These are phyloP conservation scores for Sipha maydis DNA, from an alignment of 2,888 invertebrate genomes.

Conservation along the genomic window DNA sequence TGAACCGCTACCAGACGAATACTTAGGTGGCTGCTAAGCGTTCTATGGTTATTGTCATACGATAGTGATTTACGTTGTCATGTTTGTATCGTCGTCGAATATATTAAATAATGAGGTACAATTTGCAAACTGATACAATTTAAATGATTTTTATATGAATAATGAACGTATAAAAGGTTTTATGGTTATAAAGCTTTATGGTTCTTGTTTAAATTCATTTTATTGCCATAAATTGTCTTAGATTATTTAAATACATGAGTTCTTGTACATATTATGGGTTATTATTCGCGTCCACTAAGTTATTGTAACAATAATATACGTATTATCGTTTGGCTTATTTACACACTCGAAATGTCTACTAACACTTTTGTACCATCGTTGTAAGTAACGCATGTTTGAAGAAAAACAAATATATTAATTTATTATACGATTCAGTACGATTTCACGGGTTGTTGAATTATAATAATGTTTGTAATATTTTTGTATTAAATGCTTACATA, in stretches of 20 bases:
- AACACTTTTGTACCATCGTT: background rate
- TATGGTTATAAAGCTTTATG: background rate
- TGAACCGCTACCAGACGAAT: background rate
- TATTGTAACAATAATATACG: background rate
- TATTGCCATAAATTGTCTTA: background rate
- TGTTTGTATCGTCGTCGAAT: background rate
- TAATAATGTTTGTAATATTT: background rate
- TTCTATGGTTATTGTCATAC: background rate
- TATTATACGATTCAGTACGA: background rate
- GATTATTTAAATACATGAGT: background rate
- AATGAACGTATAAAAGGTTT: background rate
- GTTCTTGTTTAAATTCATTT: slow-evolving; percentile 1
- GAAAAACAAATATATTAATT: background rate
- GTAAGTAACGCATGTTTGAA: background rate
- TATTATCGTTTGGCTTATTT: background rate
- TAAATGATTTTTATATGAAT: too few relatives aligned
- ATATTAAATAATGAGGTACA: background rate
- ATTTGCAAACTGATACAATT: background rate
- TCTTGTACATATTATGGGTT: background rate
- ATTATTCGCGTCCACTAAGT: too few relatives aligned
- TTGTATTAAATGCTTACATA: background rate
- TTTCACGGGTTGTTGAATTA: background rate
- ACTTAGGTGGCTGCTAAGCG: background rate
- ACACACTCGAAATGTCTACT: background rate
- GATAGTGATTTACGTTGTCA: background rate